These are phyloP conservation scores for Heteractis magnifica DNA, from an alignment of 92 coral and sea anemone species.

Conservation along the genomic window DNA sequence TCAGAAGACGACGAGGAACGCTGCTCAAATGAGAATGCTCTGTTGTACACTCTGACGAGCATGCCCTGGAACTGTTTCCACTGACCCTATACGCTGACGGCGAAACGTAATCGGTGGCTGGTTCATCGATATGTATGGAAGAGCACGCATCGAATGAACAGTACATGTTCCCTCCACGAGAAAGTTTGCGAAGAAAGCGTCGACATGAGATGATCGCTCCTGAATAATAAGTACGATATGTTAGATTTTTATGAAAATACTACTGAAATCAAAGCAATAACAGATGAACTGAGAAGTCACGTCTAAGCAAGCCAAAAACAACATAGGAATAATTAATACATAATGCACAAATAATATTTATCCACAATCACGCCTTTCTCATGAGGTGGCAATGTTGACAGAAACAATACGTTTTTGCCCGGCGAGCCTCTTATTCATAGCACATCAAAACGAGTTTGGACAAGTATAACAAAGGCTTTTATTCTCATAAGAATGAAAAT, in stretches of 20 bases:
- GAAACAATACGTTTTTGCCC: too few relatives aligned
- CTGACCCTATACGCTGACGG: slow-evolving; percentile 5
- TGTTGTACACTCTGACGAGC: not conserved
- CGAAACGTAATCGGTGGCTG: slow-evolving; percentile 31
- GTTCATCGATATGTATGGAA: slow-evolving; percentile 57
- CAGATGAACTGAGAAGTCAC: not conserved
- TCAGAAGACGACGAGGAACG: slow-evolving; percentile 54
- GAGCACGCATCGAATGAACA: slow-evolving; percentile 86
- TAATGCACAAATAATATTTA: too few relatives aligned
- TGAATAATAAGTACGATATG: not conserved
- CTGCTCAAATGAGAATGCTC: slow-evolving; percentile 2
- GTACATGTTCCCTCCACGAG: slow-evolving; percentile 77
- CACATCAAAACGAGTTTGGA: too few relatives aligned
- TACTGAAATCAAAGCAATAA: not conserved
- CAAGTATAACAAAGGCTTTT: too few relatives aligned
- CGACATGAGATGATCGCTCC: slow-evolving; percentile 76
- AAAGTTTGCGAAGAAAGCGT: slow-evolving; percentile 67
- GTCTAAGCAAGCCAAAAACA: too few relatives aligned
- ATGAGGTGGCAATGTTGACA: too few relatives aligned
- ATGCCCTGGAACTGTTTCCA: not conserved
- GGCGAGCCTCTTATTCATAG: too few relatives aligned
- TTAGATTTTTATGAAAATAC: not conserved
- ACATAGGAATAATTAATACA: too few relatives aligned
- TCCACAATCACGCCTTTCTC: too few relatives aligned
- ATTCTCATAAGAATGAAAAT: too few relatives aligned